phyloP scores from a whole-genome alignment of 2,888 invertebrate genomes.

The Plutella xylostella region DNA sequence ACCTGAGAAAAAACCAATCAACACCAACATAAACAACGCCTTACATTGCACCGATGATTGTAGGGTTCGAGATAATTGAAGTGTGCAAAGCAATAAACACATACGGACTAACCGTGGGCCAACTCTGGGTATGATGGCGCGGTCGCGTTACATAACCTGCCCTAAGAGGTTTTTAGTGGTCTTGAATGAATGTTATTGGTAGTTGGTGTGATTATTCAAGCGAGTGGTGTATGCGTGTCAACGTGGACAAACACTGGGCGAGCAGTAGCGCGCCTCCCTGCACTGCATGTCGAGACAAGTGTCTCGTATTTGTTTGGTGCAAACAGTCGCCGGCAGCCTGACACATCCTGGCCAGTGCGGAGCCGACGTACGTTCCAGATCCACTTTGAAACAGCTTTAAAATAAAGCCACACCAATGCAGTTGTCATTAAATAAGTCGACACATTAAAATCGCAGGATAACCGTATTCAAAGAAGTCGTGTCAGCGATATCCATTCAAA shows the following conservation, averaged over 20 bases:
- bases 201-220: conserved; percentile 26
- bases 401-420: no score
- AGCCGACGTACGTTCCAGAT: no score
- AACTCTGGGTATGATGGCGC: not conserved
- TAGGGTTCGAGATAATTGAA: conserved; percentile 1
- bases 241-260: conserved; percentile 32
- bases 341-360: conserved; percentile 29
- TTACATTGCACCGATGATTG: conserved; percentile 5
- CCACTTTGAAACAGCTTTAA: no score
- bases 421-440: no score
- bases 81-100: conserved; percentile 2
- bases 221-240: conserved; percentile 53
- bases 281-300: no score
- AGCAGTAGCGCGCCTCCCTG: no score
- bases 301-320: conserved; percentile 49
- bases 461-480: no score
- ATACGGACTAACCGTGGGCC: not conserved
- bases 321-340: conserved; percentile 32
- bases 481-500: no score
- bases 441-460: no score
- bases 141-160: conserved; percentile 1
- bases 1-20: conserved; percentile 2
- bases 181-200: not conserved
- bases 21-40: not conserved
- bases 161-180: conserved; percentile 2